phyloP scores from a whole-genome alignment of 2,888 invertebrate species.

The Anaspis maculata region DNA sequence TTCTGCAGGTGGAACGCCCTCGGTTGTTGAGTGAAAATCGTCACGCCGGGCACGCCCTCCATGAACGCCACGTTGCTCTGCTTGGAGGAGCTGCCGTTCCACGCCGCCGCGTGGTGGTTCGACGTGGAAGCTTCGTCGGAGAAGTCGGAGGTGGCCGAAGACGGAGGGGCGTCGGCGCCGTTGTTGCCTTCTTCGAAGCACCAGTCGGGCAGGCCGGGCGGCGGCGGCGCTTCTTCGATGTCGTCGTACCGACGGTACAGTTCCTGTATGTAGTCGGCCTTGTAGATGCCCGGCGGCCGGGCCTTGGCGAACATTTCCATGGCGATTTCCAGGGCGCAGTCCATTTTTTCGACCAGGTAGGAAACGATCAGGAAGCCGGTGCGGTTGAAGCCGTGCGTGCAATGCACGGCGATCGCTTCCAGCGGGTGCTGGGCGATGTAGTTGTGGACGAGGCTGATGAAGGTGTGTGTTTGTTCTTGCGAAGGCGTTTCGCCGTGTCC shows the following conservation, averaged over 20 bases:
- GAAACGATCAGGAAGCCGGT: constrained; percentile 93
- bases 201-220: constrained; percentile 83
- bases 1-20: constrained; percentile 55
- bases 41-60: constrained; percentile 77
- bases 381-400: constrained; percentile 97
- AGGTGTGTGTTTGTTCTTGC: constrained; percentile 71
- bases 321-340: constrained; percentile 79
- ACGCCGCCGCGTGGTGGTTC: too few relatives aligned
- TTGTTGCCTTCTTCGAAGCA: constrained; percentile 58
- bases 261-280: constrained; percentile 88
- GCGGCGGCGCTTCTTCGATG: constrained; percentile 56
- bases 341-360: constrained; percentile 78
- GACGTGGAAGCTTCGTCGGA: constrained; percentile 25
- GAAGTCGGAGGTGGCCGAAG: too few relatives aligned
- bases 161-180: constrained; percentile 7
- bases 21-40: constrained; percentile 55
- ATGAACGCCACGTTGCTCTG: constrained; percentile 67
- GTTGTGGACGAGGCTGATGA: constrained; percentile 69
- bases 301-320: constrained; percentile 65
- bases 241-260: constrained; percentile 75
- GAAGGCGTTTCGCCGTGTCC: constrained; percentile 93
- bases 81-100: too few relatives aligned
- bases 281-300: constrained; percentile 94
- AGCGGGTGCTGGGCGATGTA: constrained; percentile 75
- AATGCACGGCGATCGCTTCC: constrained; percentile 77